Evolutionary conservation across 2,113 vertebrate species (phyloP), one percentile per base, ranked within the genome.

Genomic region (Origma solitaria): DNA sequence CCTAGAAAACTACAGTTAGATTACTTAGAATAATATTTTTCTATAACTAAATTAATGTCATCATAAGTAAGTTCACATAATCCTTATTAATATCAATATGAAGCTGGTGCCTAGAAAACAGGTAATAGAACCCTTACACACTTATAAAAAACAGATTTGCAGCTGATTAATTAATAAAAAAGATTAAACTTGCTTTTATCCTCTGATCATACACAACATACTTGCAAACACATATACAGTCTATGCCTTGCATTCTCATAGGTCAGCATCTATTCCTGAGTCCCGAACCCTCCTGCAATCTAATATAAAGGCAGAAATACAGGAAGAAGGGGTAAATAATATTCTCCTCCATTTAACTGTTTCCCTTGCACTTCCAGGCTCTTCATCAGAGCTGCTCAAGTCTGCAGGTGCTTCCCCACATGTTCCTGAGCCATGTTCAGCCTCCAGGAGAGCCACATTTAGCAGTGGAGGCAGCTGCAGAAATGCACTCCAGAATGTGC

Each of bases 401-500:
- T 64, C 17, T 78, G 27, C 19, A 51, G 22, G 27, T 68, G 38
- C 51, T 64, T 94, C 18, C 38, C 13, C 8, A 35, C 6, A 8
- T 0, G 0, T 58, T 66, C 53, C 58, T 78, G 73, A 50, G 37
- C 18, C 1, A 1, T 3, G 4, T 51, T 58, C 28, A 25, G n/a
- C 57, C 38, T 27, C 28, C 23, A 13, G 44, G 11, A 70, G 37
- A 23, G 37, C 20, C 42, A 57, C 0, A 0, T 0, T 0, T 7
- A 66, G 47, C 4, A 2, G 37, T 7, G 19, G 15, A 88, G 54
- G 35, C 33, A 78, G 24, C 38, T 35, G 22, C 1, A 3, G 37
- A 11, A 81, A 70, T 1, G 4, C n/a, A 47, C 0, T 5, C 14
- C 38, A n/a, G 33, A 70, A 50, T 1, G 1, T 1, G 1, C 27